Conservation (phyloP, 2,797 vertebrate species). For the Miichthys miiuy region DNA sequence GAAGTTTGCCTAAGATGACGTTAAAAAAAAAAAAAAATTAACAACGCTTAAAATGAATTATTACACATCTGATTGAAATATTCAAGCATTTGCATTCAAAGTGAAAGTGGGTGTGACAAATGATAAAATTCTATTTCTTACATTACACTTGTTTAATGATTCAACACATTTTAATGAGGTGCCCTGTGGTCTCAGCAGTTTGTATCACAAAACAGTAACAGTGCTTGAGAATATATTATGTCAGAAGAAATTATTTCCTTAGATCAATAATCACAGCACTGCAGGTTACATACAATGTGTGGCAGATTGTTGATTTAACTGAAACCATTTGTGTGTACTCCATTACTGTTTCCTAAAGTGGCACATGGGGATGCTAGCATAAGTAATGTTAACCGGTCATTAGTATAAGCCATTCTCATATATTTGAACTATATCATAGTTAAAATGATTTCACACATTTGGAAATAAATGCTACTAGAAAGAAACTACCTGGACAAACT, state of each 20-base stretch:
- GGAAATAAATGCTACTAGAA: not conserved
- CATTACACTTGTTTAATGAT: not conserved
- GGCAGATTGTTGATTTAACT: not conserved
- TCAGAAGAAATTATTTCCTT: not conserved
- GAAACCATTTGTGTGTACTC: not conserved
- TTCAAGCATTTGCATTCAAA: not conserved
- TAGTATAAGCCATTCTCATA: not conserved
- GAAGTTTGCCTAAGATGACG: conserved; percentile 79
- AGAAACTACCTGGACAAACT: conserved; percentile 86
- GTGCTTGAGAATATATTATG: not conserved
- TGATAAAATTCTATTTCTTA: not conserved
- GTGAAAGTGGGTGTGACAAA: not conserved
- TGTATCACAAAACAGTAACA: not conserved
- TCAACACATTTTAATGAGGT: not conserved
- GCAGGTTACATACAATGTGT: not conserved
- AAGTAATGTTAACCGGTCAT: not conserved
- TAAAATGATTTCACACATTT: not conserved
- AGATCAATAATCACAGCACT: not conserved
- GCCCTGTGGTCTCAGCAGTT: not conserved
- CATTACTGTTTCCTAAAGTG: not conserved
- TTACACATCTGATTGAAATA: not conserved
- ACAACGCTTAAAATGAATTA: not conserved
- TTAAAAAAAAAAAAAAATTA: not conserved
- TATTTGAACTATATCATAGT: not conserved
- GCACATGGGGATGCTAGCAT: not conserved